A percentile compares a stretch with the other conserved stretches of the same genome.
Evolutionary conservation across 2,113 vertebrate species (phyloP).

Genomic region (Cyanocitta stelleri): DNA sequence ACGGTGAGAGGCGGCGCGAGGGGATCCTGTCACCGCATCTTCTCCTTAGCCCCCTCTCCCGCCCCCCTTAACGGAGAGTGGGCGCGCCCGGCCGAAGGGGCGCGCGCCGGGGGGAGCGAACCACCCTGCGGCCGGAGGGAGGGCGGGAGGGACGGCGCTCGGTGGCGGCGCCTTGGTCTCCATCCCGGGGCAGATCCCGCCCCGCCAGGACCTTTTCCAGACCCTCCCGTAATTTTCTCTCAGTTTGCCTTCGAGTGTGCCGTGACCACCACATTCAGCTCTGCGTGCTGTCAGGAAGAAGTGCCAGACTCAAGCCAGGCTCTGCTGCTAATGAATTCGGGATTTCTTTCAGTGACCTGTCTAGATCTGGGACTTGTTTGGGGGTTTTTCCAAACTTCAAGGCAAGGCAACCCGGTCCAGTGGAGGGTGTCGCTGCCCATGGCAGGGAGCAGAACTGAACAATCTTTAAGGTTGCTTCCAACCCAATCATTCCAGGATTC

Average conservation of each 20-base stretch:
- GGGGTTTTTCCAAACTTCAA: not conserved
- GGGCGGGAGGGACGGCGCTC: not conserved
- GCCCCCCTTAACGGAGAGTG: not conserved
- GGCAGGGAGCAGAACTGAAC: not conserved
- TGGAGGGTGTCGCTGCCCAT: not conserved
- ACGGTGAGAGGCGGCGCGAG: constrained; percentile 74
- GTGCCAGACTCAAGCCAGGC: not conserved
- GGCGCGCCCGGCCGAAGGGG: not conserved
- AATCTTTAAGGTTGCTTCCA: not conserved
- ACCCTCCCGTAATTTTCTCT: not conserved
- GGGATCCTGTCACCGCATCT: not conserved
- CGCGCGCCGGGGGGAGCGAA: not conserved
- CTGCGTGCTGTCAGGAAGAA: not conserved
- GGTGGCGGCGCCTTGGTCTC: not conserved
- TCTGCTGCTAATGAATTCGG: not conserved
- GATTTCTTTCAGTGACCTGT: not conserved
- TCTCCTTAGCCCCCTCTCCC: not conserved
- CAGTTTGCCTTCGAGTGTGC: not conserved
- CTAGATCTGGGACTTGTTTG: not conserved
- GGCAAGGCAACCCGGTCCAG: not conserved
- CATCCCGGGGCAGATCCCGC: not conserved
- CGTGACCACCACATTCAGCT: not conserved
- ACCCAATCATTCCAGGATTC: not conserved
- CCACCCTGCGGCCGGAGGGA: not conserved
- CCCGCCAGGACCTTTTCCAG: not conserved